Evolutionary conservation across 2,113 vertebrate genomes (phyloP).

Genomic region (Lophura nycthemera): DNA sequence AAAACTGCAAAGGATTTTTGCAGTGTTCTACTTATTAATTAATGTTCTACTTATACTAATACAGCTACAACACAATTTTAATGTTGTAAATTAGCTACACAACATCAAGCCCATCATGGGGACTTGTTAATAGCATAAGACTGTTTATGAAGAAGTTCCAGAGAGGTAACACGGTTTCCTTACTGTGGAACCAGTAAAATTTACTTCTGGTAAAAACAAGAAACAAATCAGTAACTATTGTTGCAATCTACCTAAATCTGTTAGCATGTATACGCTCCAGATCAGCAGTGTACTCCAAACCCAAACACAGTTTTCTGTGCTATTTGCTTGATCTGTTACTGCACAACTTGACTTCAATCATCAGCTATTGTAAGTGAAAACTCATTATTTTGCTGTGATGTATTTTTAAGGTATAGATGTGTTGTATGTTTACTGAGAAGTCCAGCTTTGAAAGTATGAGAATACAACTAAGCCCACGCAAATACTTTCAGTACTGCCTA

Average conservation of each 20-base stretch:
- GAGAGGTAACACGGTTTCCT: neutral
- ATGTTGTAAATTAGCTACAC: accelerated
- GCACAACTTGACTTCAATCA: neutral
- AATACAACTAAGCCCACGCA: neutral
- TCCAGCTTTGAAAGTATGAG: neutral
- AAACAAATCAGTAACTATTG: neutral
- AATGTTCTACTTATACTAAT: neutral
- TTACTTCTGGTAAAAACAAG: neutral
- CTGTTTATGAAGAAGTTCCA: neutral
- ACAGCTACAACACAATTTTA: neutral
- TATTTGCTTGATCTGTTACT: neutral
- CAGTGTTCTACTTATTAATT: no score
- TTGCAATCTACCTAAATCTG: neutral
- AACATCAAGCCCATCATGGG: neutral
- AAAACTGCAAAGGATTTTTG: neutral
- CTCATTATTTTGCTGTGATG: neutral
- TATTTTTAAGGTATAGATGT: neutral
- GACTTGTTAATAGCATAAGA: neutral
- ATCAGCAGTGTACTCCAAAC: neutral
- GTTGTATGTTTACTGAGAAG: neutral
- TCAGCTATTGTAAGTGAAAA: neutral
- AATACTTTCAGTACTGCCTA: neutral
- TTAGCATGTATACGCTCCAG: neutral
- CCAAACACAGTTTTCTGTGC: neutral
- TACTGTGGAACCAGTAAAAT: neutral